Conservation (phyloP, 2,113 vertebrate species). For the Cynoglossus semilaevis region DNA sequence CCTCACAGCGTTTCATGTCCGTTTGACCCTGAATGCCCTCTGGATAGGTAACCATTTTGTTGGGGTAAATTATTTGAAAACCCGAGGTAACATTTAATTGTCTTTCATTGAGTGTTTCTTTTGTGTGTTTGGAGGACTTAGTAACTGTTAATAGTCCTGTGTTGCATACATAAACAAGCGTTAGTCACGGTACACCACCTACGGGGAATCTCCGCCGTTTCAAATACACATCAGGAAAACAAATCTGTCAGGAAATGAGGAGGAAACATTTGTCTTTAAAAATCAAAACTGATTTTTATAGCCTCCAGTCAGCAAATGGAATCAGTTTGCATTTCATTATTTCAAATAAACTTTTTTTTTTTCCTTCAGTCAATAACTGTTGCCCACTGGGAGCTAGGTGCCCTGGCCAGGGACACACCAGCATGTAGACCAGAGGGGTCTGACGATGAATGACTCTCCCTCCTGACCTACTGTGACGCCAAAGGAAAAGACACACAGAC, state of each 20-base stretch:
- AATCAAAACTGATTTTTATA: constrained; percentile 4
- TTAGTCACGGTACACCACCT: constrained; percentile 37
- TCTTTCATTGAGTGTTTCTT: constrained; percentile 26
- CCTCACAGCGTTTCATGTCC: not conserved
- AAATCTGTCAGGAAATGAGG: constrained; percentile 5
- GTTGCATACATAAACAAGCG: constrained; percentile 35
- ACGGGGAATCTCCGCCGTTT: constrained; percentile 13
- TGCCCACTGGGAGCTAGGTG: too few species aligned
- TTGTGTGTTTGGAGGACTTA: constrained; percentile 22
- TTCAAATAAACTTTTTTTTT: not conserved
- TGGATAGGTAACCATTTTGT: constrained; percentile 22
- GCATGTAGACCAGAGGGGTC: too few species aligned
- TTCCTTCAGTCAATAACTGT: too few species aligned
- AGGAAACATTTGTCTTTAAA: constrained; percentile 13
- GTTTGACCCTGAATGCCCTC: constrained; percentile 13
- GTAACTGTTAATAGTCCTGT: constrained; percentile 35
- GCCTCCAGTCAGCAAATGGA: not conserved
- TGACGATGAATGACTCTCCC: too few species aligned
- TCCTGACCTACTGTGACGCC: too few species aligned
- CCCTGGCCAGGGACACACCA: too few species aligned
- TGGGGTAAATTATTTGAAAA: constrained; percentile 29
- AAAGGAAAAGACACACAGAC: constrained; percentile 18
- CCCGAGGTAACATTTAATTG: constrained; percentile 38
- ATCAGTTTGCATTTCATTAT: not conserved
- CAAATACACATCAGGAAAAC: constrained; percentile 24